Conservation (phyloP, 2,888 invertebrate species). For the Pocota personata region DNA sequence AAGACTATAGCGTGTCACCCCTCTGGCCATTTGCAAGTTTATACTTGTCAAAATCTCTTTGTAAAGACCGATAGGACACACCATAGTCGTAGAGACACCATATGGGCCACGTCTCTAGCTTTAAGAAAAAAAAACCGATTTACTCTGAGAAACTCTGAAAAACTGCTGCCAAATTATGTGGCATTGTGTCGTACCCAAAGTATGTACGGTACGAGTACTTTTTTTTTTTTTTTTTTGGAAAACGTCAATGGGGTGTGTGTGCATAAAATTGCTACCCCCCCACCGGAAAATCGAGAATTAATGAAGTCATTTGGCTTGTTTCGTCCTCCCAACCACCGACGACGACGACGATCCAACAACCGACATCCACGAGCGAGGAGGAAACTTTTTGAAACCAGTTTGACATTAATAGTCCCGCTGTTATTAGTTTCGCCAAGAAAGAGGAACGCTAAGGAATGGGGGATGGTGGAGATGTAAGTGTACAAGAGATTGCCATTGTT, state of each 20-base stretch:
- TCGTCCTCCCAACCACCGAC: conserved; percentile 66
- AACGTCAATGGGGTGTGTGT: conserved; percentile 69
- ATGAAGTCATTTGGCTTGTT: conserved; percentile 80
- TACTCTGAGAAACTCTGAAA: conserved; percentile 64
- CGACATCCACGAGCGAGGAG: conserved; percentile 14
- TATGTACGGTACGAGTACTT: conserved; percentile 12
- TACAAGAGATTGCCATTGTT: conserved; percentile 74
- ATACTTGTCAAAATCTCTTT: conserved; percentile 68
- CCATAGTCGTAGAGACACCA: conserved; percentile 41
- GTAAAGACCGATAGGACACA: conserved; percentile 50
- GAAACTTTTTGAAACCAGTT: conserved; percentile 73
- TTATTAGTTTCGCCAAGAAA: conserved; percentile 73
- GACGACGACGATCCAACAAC: not conserved
- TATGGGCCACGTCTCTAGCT: conserved; percentile 42
- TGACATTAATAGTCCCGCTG: conserved; percentile 74
- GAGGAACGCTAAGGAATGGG: not conserved
- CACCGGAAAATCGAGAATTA: conserved; percentile 79
- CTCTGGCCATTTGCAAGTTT: conserved; percentile 65
- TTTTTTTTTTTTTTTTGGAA: conserved; percentile 4
- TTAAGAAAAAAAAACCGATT: conserved; percentile 11
- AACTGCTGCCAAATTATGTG: conserved; percentile 65
- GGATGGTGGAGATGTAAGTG: not conserved
- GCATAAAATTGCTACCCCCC: conserved; percentile 69
- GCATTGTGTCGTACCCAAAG: conserved; percentile 48
- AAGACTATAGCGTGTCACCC: conserved; percentile 34